Base-by-base conservation (phyloP, 2,888 invertebrate genomes). In the Salpingus planirostris region DNA sequence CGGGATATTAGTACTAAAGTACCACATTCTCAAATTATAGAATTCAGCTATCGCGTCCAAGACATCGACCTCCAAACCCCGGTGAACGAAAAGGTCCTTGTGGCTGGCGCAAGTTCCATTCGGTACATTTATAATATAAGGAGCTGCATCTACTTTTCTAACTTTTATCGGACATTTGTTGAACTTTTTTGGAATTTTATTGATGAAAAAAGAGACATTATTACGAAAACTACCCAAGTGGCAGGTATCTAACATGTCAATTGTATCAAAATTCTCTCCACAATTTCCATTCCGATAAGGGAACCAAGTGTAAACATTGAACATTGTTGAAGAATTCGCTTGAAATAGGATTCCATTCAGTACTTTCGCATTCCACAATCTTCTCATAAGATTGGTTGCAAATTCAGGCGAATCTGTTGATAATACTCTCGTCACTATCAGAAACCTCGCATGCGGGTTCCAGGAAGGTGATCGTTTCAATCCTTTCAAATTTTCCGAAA, bases 391-490 rank as follows among this genome's bases (percentile, higher is more conserved):
- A 2, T 27, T 15, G n/a, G 33, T 14, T 10, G 36, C 31, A 11
- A 33, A 28, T 15, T 12, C 11, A 1, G 5, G 11, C 4, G 34
- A 32, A 21, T 45, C 29, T 3, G 34, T 33, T 22, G 27, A 40
- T 8, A 10, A 18, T 1, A 35, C 29, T 2, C 13, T n/a, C n/a
- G 27, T n/a, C 2, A 11, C 8, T 11, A 27, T n/a, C 36, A 38
- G 4, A 42, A 39, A 10, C 48, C 30, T 2, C 49, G 24, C 23
- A 11, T 15, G 21, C 2, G 30, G 15, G 11, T 30, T 23, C 30
- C 30, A 30, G 12, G 12, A n/a, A 12, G 10, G 5, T 6, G 7
- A 10, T 3, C 14, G 13, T 3, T 21, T 29, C 12, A 21, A 13
- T 2, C 5, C 11, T 3, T 21, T 21, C 7, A 12, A 11, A 10